Percentiles rank a stretch among this genome's conserved stretches.
Evolutionary conservation across 2,888 invertebrate species (phyloP).

Genomic region (Xestia rhomboidea): DNA sequence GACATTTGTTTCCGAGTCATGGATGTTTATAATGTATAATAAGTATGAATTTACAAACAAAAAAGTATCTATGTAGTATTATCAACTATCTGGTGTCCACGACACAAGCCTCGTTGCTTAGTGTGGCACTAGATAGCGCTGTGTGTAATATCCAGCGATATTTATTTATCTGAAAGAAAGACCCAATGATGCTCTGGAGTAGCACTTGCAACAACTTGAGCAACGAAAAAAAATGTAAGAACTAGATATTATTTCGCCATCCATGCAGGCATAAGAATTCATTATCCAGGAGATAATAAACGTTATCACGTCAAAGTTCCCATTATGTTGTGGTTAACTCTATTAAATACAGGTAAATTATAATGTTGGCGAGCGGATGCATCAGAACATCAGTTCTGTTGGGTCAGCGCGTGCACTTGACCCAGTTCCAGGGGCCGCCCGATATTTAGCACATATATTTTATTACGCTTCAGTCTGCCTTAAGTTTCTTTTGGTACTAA

Average conservation of each 20-base stretch:
- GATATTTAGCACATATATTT: slow-evolving; percentile 61
- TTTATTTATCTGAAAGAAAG: too few relatives aligned
- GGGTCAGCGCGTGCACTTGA: slow-evolving; percentile 62
- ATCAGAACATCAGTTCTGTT: slow-evolving; percentile 57
- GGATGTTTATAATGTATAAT: too few relatives aligned
- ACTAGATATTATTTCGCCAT: background rate
- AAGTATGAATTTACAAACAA: too few relatives aligned
- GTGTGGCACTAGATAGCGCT: too few relatives aligned
- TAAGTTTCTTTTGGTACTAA: slow-evolving; percentile 18
- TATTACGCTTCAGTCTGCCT: slow-evolving; percentile 42
- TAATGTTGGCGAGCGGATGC: slow-evolving; percentile 49
- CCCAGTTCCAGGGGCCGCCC: slow-evolving; percentile 55
- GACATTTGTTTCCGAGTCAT: too few relatives aligned
- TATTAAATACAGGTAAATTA: slow-evolving; percentile 47
- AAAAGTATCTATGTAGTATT: too few relatives aligned
- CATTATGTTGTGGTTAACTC: slow-evolving; percentile 9
- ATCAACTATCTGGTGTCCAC: too few relatives aligned
- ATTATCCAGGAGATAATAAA: too few relatives aligned
- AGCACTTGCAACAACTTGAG: background rate
- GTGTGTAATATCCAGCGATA: too few relatives aligned
- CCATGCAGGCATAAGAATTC: too few relatives aligned
- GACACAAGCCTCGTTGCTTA: too few relatives aligned
- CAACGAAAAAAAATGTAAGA: background rate
- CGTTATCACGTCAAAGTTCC: slow-evolving; percentile 6
- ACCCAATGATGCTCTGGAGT: background rate